Conservation (phyloP, 1,140 invertebrate genomes). For the Leptinotarsa undecemlineata region DNA sequence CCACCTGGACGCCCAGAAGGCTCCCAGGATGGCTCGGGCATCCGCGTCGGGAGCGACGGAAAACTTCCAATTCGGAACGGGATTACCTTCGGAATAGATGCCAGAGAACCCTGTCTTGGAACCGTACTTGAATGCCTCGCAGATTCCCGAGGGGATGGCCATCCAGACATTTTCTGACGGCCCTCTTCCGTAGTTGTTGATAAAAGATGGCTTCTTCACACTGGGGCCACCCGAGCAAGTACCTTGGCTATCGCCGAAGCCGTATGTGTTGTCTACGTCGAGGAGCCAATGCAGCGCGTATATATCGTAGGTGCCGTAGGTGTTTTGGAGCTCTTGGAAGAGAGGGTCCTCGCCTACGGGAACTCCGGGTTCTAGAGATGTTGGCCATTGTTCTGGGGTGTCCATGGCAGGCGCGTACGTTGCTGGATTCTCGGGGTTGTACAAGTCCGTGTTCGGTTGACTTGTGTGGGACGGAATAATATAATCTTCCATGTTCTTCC, state of each 20-base stretch:
- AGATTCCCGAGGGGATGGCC: constrained; percentile 34
- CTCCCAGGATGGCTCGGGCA: constrained; percentile 33
- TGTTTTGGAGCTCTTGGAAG: constrained; percentile 19
- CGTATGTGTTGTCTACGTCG: constrained; percentile 32
- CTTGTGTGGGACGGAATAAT: constrained; percentile 26
- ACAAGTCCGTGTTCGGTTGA: constrained; percentile 28
- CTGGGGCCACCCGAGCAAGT: constrained; percentile 28
- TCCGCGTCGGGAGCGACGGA: constrained; percentile 37
- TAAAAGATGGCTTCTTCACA: constrained; percentile 29
- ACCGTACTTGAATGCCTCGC: constrained; percentile 33
- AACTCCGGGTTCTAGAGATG: constrained; percentile 27
- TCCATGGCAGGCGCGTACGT: constrained; percentile 34
- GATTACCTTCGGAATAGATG: constrained; percentile 17
- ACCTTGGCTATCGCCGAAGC: constrained; percentile 32
- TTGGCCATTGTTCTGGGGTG: constrained; percentile 33
- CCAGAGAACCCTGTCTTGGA: constrained; percentile 29
- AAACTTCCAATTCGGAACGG: constrained; percentile 36
- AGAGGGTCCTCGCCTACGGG: constrained; percentile 31
- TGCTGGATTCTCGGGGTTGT: constrained; percentile 31
- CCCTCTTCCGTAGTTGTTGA: constrained; percentile 28
- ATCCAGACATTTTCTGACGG: constrained; percentile 23
- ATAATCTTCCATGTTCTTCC: constrained; percentile 35
- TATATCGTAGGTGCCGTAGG: constrained; percentile 30
- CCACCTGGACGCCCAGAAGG: constrained; percentile 39
- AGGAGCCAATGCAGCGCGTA: constrained; percentile 33